Conservation (phyloP, 2,113 vertebrate genomes). For the Tachycineta bicolor region DNA sequence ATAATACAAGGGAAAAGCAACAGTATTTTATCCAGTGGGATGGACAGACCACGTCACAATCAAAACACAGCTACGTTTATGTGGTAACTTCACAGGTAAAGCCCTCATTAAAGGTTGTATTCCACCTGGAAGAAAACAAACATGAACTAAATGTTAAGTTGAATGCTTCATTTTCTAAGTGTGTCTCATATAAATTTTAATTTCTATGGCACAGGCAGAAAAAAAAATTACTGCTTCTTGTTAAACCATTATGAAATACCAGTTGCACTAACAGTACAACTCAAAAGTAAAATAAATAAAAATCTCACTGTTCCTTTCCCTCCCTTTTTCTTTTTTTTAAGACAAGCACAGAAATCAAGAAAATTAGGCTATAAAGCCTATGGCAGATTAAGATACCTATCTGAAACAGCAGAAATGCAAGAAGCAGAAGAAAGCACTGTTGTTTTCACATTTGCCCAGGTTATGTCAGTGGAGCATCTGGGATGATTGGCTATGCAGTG, state of each 20-base stretch:
- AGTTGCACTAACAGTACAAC: background rate
- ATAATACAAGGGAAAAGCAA: background rate
- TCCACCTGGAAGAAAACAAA: background rate
- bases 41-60: background rate
- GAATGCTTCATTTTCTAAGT: background rate
- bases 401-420: background rate
- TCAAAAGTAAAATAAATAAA: background rate
- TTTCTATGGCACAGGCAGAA: background rate
- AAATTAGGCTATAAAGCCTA: background rate
- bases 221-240: background rate
- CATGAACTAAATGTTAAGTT: background rate
- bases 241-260: background rate
- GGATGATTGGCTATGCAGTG: background rate
- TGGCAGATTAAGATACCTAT: background rate
- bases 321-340: rapidly evolving
- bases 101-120: background rate
- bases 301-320: background rate
- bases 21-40: background rate
- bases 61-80: background rate
- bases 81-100: background rate
- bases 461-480: background rate
- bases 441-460: background rate
- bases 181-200: background rate
- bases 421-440: background rate
- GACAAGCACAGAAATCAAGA: background rate